Percentiles rank a stretch among this genome's conserved stretches.
phyloP scores from a whole-genome alignment of 2,797 vertebrate species.

The Poecile montanus region DNA sequence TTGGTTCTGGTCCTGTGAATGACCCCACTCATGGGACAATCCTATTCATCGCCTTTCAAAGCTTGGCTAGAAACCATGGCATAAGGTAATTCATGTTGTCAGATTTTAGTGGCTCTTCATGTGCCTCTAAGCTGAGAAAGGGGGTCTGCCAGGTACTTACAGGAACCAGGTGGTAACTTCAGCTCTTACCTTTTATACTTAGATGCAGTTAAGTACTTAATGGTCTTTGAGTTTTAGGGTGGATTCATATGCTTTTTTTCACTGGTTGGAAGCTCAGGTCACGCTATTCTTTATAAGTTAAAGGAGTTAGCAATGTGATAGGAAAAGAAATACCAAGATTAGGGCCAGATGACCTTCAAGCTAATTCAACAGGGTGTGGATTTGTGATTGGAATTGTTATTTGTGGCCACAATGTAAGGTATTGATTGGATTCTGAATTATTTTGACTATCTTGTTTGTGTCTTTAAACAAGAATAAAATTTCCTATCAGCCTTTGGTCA shows the following conservation, averaged over 20 bases:
- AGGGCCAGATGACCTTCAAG: not conserved
- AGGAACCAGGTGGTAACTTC: not conserved
- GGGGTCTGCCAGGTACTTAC: not conserved
- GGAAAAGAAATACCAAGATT: not conserved
- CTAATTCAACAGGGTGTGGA: not conserved
- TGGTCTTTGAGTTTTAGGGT: not conserved
- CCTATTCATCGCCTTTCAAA: not conserved
- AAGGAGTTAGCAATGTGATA: not conserved
- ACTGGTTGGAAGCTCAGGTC: not conserved
- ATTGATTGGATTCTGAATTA: not conserved
- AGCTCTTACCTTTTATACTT: not conserved
- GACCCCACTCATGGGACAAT: no score
- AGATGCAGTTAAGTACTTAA: not conserved
- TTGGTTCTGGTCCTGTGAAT: not conserved
- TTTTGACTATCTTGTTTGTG: not conserved
- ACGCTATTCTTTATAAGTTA: not conserved
- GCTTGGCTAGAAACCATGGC: not conserved
- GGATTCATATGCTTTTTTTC: not conserved
- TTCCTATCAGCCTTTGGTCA: not conserved
- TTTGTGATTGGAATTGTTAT: not conserved
- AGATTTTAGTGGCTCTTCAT: not conserved
- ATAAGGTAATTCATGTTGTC: not conserved
- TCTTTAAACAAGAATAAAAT: not conserved
- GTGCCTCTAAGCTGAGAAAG: not conserved
- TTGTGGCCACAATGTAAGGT: not conserved